Evolutionary conservation across 2,113 vertebrate genomes (phyloP), one percentile per base, ranked within the genome.

Genomic region (Orthonyx spaldingii): DNA sequence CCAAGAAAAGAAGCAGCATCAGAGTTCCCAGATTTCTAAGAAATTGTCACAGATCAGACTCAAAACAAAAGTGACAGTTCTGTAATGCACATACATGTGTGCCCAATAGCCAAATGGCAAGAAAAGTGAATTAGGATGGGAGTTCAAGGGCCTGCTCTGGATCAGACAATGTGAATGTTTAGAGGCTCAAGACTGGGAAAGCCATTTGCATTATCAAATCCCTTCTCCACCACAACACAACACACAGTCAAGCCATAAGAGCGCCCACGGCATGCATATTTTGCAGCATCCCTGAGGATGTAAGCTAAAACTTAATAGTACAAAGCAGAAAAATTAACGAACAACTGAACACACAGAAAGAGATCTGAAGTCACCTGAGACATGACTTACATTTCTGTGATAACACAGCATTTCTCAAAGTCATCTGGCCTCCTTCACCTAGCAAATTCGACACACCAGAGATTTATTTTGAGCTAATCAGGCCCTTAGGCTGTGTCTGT

Each of bases 341-440:
- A 33, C 20, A 69, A 42, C 6, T 55, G 35, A 63, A 80, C 52
- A 35, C 21, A 42, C 13, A 32, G 61, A 28, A 91, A 37, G 35
- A 76, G 50, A 77, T 30, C 55, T 72, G 55, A 77, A 86, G 55
- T 33, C 61, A 79, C 35, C 4, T 0, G 0, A 77, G 35, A 47
- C 30, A 78, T 10, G 35, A 19, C 41, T 86, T 41, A 26, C 7
- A 42, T 37, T 77, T 92, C 60, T 77, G 56, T 1, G 0, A 55
- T 10, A 78, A n/a, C 41, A 69, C 46, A 81, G 15, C 11, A 30
- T 50, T 93, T 94, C 60, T 32, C 30, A 72, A 49, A 86, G 60
- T 84, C 76, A 87, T 84, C 93, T 95, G 94, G 42, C 68, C 59
- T 93, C 22, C 59, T 77, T 95, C 86, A 94, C 42, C 72, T 78